Evolutionary conservation across 1,140 invertebrate species (phyloP).

Genomic region (Mesaphorura yosii): DNA sequence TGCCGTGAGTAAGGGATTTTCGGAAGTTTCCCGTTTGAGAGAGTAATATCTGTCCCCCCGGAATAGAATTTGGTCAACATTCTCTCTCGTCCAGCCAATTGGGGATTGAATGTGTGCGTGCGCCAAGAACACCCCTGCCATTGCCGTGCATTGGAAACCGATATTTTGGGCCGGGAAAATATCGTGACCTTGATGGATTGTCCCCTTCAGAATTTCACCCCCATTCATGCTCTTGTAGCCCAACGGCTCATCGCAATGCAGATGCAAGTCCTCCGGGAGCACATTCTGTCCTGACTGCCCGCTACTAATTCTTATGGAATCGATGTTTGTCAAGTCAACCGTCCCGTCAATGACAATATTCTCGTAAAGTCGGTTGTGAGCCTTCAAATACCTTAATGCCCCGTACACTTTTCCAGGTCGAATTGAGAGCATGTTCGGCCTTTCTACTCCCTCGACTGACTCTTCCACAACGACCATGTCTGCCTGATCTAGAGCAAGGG

Average conservation of each 20-base stretch:
- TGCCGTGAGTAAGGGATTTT: too few relatives aligned
- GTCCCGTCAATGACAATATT: too few relatives aligned
- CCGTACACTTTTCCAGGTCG: neutral
- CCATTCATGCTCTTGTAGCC: neutral
- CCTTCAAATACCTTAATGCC: neutral
- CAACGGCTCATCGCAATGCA: neutral
- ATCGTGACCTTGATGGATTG: neutral
- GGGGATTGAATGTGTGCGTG: neutral
- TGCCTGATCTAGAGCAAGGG: neutral
- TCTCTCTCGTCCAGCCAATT: neutral
- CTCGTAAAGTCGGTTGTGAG: neutral
- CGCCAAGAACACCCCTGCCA: neutral
- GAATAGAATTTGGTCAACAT: slow-evolving; percentile 1
- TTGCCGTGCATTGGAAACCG: neutral
- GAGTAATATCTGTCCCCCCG: neutral
- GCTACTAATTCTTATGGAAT: neutral
- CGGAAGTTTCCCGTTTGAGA: too few relatives aligned
- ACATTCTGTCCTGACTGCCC: neutral
- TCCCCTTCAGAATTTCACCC: neutral
- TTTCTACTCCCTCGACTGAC: neutral
- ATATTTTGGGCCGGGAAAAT: neutral
- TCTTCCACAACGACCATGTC: neutral
- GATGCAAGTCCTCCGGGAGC: neutral
- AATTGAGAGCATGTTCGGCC: neutral
- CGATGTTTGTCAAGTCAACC: too few relatives aligned